Evolutionary conservation across 2,888 invertebrate species (phyloP).

Genomic region (Apantesis nais): DNA sequence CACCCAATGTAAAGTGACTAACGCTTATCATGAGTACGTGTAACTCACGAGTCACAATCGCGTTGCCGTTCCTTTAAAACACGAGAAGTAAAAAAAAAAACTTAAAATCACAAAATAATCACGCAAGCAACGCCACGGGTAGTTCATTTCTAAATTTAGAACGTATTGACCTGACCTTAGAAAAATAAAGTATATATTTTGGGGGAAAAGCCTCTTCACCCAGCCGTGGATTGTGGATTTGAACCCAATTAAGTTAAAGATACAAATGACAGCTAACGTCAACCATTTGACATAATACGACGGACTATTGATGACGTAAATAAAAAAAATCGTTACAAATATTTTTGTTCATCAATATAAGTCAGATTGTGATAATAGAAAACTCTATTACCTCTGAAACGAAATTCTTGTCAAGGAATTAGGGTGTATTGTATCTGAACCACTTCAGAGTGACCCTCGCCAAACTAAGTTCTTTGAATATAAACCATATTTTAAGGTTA

Average conservation of each 20-base stretch:
- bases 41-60: no score
- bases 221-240: not conserved
- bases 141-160: no score
- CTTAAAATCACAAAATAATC: no score
- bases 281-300: slow-evolving; percentile 20
- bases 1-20: no score
- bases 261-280: slow-evolving; percentile 24
- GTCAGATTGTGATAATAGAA: slow-evolving; percentile 36
- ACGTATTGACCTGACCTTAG: not conserved
- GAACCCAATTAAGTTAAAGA: not conserved
- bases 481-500: not conserved
- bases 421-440: slow-evolving; percentile 18
- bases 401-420: slow-evolving; percentile 53
- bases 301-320: slow-evolving; percentile 1
- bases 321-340: slow-evolving; percentile 21
- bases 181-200: not conserved
- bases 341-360: slow-evolving; percentile 36
- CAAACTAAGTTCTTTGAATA: not conserved
- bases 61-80: no score
- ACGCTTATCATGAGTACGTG: no score
- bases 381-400: slow-evolving; percentile 43
- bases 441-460: not conserved
- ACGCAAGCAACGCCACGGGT: no score
- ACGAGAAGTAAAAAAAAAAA: no score
- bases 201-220: not conserved